These are phyloP conservation scores for Yponomeuta evonymella DNA, from an alignment of 2,888 invertebrate species.

Conservation along the genomic window DNA sequence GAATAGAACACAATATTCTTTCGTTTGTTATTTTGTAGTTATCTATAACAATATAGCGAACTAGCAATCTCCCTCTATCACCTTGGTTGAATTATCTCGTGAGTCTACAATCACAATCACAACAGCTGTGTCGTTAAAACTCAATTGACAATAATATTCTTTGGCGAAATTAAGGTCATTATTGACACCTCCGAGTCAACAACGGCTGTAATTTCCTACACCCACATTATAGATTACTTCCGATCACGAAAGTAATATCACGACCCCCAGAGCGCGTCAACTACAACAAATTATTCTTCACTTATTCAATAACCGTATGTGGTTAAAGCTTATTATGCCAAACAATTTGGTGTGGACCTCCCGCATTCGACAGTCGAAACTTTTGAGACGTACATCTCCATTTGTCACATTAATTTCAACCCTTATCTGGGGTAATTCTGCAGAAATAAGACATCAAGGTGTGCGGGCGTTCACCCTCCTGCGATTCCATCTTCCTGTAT, in stretches of 20 bases:
- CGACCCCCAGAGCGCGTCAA: slow-evolving; percentile 2
- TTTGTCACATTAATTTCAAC: slow-evolving; percentile 57
- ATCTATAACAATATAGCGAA: too few relatives aligned
- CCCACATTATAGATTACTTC: slow-evolving; percentile 44
- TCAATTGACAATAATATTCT: slow-evolving; percentile 1
- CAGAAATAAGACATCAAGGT: slow-evolving; percentile 62
- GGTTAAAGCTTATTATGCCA: slow-evolving; percentile 38
- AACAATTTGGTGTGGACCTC: slow-evolving; percentile 51
- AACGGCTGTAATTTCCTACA: slow-evolving; percentile 11
- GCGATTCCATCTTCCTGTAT: slow-evolving; percentile 63
- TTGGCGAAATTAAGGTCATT: slow-evolving; percentile 29
- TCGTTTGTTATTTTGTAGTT: too few relatives aligned
- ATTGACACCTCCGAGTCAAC: slow-evolving; percentile 34
- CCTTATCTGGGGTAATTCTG: slow-evolving; percentile 40
- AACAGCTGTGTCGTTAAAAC: slow-evolving; percentile 8
- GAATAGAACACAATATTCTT: too few relatives aligned
- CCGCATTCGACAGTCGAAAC: slow-evolving; percentile 39
- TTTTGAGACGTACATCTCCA: slow-evolving; percentile 37
- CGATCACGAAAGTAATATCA: slow-evolving; percentile 45
- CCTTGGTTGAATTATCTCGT: neutral
- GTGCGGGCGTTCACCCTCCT: slow-evolving; percentile 61
- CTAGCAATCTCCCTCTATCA: neutral
- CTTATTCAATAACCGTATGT: slow-evolving; percentile 33
- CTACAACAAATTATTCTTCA: neutral
- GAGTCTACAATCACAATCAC: neutral